These are phyloP conservation scores for Heteromormyrus szaboi DNA, from an alignment of 2,797 vertebrate species.

Conservation along the genomic window DNA sequence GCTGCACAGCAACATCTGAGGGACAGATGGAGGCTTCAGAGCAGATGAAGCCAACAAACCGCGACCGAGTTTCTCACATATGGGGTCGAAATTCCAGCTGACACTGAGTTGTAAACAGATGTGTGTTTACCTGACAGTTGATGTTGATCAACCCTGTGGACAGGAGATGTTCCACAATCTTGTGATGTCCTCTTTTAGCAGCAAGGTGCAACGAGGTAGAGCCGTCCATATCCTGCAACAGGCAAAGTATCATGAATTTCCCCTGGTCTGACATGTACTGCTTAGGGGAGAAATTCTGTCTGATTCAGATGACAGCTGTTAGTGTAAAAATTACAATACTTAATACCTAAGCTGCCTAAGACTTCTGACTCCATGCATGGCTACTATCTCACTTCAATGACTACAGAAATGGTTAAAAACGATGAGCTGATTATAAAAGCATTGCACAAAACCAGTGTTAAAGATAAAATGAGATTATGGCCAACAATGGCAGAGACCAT, in stretches of 20 bases:
- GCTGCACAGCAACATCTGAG: background rate
- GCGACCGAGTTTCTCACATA: background rate
- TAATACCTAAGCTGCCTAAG: background rate
- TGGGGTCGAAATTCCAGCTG: background rate
- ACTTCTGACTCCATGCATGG: background rate
- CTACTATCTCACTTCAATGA: background rate
- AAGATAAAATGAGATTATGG: background rate
- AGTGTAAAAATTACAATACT: background rate
- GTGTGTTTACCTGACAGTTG: conserved; percentile 78
- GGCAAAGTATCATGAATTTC: conserved; percentile 15
- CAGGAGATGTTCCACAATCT: conserved; percentile 77
- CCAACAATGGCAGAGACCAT: background rate
- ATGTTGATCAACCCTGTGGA: conserved; percentile 77
- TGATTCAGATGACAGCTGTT: background rate
- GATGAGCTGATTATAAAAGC: background rate
- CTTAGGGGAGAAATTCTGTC: background rate
- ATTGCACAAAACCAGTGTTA: background rate
- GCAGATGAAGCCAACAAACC: background rate
- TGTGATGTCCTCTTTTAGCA: conserved; percentile 86
- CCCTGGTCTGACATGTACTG: background rate
- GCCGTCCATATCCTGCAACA: conserved; percentile 77
- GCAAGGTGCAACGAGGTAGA: conserved; percentile 92
- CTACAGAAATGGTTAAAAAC: background rate
- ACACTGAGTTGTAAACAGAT: background rate
- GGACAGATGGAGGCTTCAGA: background rate